Evolutionary conservation across 1,140 invertebrate species (phyloP), one percentile per base, ranked within the genome.

Genomic region (Antheraea pernyi): DNA sequence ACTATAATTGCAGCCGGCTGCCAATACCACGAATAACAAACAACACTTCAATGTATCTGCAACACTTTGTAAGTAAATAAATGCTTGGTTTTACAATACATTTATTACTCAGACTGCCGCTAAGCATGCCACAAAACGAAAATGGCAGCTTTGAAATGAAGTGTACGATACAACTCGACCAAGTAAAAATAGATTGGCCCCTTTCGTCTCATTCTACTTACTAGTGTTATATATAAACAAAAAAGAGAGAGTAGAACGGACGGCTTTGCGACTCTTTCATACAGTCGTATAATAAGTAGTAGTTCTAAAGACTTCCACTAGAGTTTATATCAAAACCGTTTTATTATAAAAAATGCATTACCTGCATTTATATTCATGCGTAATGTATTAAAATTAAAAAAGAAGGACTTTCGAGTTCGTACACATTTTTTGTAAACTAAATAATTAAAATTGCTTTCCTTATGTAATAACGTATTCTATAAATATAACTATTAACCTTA

Each of bases 91-190:
- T 76, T 81, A 80, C 69, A 72, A 73, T 67, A 77, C 80, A 78
- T 75, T 74, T 76, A 78, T 78, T 76, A 85, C 75, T 82, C n/a
- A n/a, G 74, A 83, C 83, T 74, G 77, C 89, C 84, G 85, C 83
- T 83, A 83, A 86, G 81, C 82, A 84, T 91, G 87, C 85, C 88
- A 89, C 85, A 91, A 90, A 91, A 91, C 88, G 89, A 91, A 91
- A 91, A 91, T 91, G 88, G 89, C 88, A 91, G 89, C 89, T 81
- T 82, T 80, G 77, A 88, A 84, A 75, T 83, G 69, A 85, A 86
- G 81, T 83, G 70, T 78, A 69, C 72, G 66, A 64, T 71, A 69
- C 68, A 68, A 73, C 64, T 63, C 69, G 65, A 71, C 71, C 65
- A 77, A 77, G 73, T 65, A n/a, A n/a, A 22, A 19, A 22, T 22